Evolutionary conservation across 1,140 invertebrate genomes (phyloP), one percentile per base, ranked within the genome.

Genomic region (Trypoxylus dichotomus): DNA sequence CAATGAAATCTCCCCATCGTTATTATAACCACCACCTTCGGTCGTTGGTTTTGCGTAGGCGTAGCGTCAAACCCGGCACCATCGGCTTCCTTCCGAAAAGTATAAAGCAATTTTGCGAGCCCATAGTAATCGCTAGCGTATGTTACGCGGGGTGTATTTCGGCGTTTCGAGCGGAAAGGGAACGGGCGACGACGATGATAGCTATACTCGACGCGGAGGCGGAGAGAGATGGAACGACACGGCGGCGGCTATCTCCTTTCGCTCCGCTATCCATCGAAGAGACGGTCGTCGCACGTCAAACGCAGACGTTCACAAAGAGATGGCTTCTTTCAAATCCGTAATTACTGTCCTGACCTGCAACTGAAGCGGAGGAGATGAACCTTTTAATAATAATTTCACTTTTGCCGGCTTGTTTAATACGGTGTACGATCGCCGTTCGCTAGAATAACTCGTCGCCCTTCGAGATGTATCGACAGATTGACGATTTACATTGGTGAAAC

Each of bases 301-400:
- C 21, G 72, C 72, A 74, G 72, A 24, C 72, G 19, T 43, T 37
- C 72, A 74, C 72, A 74, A 74, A 74, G 72, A 74, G 72, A 74
- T 74, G 74, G 74, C 74, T 75, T 54, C 74, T 75, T 75, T 75
- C 74, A 75, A 54, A 41, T 54, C 41, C 43, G 74, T 75, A 75
- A 75, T 75, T 75, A 75, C 74, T 75, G 74, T 75, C 74, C 74
- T 54, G 74, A 75, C 74, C 74, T 75, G 74, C 74, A 75, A 75
- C 41, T 75, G 74, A 75, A 75, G 74, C 74, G 74, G 72, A 43
- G n/a, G 74, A 75, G 74, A 75, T 75, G 74, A 42, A 41, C 27
- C 72, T 42, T 74, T 75, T 74, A 42, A 68, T 68, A 68, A 29
- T 68, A 68, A 68, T 68, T 68, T 68, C 27, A 68, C 60, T 68